phyloP scores from a whole-genome alignment of 2,888 invertebrate genomes.

The Ochropleura plecta region DNA sequence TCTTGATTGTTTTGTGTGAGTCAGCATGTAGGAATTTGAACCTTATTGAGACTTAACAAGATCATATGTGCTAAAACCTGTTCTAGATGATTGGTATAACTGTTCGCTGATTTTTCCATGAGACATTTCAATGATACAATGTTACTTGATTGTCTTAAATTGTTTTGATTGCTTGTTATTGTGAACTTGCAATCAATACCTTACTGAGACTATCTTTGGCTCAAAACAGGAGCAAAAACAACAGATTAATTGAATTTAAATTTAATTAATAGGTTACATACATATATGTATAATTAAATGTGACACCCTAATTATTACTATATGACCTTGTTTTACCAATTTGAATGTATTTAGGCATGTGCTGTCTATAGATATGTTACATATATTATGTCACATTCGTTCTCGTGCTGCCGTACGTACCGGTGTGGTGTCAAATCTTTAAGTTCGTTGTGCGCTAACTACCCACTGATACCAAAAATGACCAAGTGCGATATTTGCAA shows the following conservation, averaged over 20 bases:
- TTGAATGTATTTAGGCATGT: background rate
- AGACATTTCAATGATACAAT: slow-evolving; percentile 6
- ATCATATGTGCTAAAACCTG: background rate
- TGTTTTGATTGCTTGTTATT: slow-evolving; percentile 9
- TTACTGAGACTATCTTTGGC: background rate
- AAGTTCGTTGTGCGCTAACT: no score
- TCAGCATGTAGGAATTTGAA: background rate
- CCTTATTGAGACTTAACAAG: background rate
- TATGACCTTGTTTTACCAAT: slow-evolving; percentile 11
- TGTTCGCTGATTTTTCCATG: background rate
- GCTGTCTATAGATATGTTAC: slow-evolving; percentile 1
- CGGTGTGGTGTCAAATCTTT: no score
- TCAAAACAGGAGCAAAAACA: slow-evolving; percentile 15
- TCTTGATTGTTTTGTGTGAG: background rate
- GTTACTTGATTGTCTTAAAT: slow-evolving; percentile 17
- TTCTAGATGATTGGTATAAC: background rate
- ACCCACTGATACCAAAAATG: no score
- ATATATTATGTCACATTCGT: no score
- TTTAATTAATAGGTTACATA: background rate
- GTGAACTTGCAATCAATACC: slow-evolving; percentile 20
- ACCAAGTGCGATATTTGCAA: no score
- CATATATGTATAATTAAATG: no score
- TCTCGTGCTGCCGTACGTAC: no score
- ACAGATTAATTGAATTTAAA: background rate
- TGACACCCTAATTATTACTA: background rate